Evolutionary conservation across 2,888 invertebrate genomes (phyloP).

Genomic region (Drosophila infuscata): DNA sequence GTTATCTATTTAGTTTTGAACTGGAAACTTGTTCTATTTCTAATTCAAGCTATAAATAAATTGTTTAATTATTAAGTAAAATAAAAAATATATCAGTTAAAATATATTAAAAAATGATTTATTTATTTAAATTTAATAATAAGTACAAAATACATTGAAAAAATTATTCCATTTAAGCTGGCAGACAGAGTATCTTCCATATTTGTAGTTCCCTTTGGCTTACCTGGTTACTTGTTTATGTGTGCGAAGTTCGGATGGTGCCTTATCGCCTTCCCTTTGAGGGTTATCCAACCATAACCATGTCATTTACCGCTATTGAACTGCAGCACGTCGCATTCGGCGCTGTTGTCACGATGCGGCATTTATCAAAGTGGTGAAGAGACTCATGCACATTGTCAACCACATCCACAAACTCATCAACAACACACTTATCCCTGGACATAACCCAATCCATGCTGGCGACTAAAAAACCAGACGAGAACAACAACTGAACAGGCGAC

Average conservation of each 20-base stretch:
- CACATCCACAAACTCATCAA: slow-evolving; percentile 13
- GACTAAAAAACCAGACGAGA: slow-evolving; percentile 17
- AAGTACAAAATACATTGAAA: neutral
- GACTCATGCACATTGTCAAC: slow-evolving; percentile 16
- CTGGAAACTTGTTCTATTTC: neutral
- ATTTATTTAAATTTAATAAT: neutral
- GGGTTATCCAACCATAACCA: slow-evolving; percentile 9
- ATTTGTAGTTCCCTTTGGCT: neutral
- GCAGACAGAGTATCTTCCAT: neutral
- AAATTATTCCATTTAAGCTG: too few species aligned
- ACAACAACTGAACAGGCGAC: slow-evolving; percentile 16
- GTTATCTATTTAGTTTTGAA: neutral
- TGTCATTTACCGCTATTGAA: slow-evolving; percentile 48
- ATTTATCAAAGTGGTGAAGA: slow-evolving; percentile 54
- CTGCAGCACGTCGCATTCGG: slow-evolving; percentile 20
- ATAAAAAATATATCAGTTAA: neutral
- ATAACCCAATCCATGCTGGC: slow-evolving; percentile 24
- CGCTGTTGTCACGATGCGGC: slow-evolving; percentile 40
- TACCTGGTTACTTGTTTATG: neutral
- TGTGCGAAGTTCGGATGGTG: neutral
- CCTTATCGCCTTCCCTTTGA: slow-evolving; percentile 1
- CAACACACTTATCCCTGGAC: slow-evolving; percentile 17
- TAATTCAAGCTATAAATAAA: neutral
- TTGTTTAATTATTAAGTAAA: neutral
- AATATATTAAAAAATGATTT: neutral